Percentiles rank a stretch among this genome's conserved stretches.
phyloP scores from a whole-genome alignment of 2,888 invertebrate species.

The Cepaea hortensis region DNA sequence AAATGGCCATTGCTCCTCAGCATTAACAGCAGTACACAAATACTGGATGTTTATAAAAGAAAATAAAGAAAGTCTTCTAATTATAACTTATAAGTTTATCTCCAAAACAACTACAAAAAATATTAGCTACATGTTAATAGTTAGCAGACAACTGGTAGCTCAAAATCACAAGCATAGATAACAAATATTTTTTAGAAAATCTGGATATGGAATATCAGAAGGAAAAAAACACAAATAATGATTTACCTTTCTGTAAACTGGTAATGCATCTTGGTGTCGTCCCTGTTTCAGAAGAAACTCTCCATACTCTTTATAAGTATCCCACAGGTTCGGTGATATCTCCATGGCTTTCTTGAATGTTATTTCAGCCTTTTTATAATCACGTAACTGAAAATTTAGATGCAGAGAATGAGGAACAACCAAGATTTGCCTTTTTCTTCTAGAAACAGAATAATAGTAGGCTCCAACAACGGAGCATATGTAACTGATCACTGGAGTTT shows the following conservation, averaged over 20 bases:
- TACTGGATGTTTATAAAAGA: too few species aligned
- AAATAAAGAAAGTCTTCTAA: too few species aligned
- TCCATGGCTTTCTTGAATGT: slow-evolving; percentile 55
- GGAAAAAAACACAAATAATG: neutral
- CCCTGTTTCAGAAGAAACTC: slow-evolving; percentile 59
- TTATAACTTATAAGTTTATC: too few species aligned
- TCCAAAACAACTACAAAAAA: too few species aligned
- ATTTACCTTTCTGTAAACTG: slow-evolving; percentile 61
- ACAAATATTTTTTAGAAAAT: too few species aligned
- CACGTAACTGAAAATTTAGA: slow-evolving; percentile 5
- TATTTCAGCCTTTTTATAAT: slow-evolving; percentile 58
- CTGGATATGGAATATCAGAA: neutral
- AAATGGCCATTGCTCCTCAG: too few species aligned
- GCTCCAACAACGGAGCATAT: neutral
- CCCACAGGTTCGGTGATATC: slow-evolving; percentile 67
- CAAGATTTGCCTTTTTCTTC: neutral
- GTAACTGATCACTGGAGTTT: too few species aligned
- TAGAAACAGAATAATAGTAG: neutral
- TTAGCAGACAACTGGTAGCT: too few species aligned
- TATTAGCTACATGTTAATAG: too few species aligned
- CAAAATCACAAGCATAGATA: too few species aligned
- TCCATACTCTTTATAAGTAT: slow-evolving; percentile 66
- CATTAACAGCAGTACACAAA: too few species aligned
- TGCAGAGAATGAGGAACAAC: neutral
- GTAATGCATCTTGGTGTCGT: slow-evolving; percentile 61